phyloP scores from a whole-genome alignment of 2,113 vertebrate genomes.

The Pholis gunnellus region DNA sequence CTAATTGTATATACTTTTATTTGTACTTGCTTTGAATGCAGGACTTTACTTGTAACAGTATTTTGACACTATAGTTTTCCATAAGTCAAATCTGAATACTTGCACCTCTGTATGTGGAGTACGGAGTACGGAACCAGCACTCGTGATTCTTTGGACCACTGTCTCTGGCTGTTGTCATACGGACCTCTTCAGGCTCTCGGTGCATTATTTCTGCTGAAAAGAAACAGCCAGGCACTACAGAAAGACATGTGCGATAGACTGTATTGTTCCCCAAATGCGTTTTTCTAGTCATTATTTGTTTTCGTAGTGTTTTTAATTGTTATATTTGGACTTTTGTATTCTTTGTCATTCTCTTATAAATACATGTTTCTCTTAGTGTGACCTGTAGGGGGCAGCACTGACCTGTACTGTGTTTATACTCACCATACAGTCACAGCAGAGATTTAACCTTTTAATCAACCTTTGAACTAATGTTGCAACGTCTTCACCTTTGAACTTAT shows the following conservation, averaged over 20 bases:
- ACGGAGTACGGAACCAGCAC: not conserved
- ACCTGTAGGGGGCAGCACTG: slow-evolving; percentile 57
- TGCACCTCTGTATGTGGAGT: not conserved
- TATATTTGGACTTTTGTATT: not conserved
- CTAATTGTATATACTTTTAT: not conserved
- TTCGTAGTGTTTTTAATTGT: not conserved
- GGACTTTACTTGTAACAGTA: not conserved
- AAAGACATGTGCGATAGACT: not conserved
- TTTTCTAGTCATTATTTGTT: not conserved
- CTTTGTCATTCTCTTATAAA: not conserved
- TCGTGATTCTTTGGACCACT: not conserved
- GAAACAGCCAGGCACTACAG: not conserved
- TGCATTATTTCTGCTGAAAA: not conserved
- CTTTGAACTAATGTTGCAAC: not conserved
- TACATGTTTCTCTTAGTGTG: not conserved
- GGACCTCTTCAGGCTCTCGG: not conserved
- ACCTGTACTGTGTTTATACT: not conserved
- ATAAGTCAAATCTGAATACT: not conserved
- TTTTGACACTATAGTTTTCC: not conserved
- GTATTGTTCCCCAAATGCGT: not conserved
- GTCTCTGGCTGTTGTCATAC: not conserved
- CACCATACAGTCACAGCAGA: not conserved
- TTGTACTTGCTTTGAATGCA: not conserved
- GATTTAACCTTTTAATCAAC: slow-evolving; percentile 8
- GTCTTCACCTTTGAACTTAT: not conserved